Conservation (phyloP, 2,797 vertebrate species). For the Siniperca undulata region DNA sequence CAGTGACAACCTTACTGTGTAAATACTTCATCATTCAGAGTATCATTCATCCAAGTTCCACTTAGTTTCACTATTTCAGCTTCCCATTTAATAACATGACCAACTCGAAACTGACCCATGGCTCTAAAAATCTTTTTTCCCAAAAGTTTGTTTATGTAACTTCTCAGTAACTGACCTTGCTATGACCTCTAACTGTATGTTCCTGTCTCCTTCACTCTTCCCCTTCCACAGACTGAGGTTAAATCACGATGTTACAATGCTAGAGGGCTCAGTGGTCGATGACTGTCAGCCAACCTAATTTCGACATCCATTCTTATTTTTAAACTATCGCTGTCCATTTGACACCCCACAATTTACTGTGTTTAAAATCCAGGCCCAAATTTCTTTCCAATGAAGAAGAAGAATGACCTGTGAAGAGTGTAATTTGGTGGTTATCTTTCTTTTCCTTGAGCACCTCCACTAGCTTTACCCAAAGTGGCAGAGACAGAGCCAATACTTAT, state of each 20-base stretch:
- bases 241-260: too few relatives aligned
- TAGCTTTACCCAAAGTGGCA: background rate
- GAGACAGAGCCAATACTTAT: background rate
- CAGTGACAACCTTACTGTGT: background rate
- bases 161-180: background rate
- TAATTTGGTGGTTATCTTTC: too few relatives aligned
- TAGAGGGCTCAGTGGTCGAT: too few relatives aligned
- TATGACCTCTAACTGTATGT: background rate
- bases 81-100: background rate
- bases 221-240: background rate
- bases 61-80: slow-evolving; percentile 19
- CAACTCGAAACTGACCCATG: background rate
- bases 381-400: background rate
- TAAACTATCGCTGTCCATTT: background rate
- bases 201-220: background rate
- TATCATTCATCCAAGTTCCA: background rate
- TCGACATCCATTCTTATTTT: background rate
- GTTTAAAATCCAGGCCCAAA: background rate
- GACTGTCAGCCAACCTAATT: too few relatives aligned
- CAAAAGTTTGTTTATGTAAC: background rate
- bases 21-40: slow-evolving; percentile 9
- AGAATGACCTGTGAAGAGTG: background rate
- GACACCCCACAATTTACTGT: background rate
- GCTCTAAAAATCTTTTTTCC: background rate
- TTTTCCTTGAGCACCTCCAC: background rate